Base-by-base conservation (phyloP, 2,888 invertebrate genomes). In the Aphodius granarius region DNA sequence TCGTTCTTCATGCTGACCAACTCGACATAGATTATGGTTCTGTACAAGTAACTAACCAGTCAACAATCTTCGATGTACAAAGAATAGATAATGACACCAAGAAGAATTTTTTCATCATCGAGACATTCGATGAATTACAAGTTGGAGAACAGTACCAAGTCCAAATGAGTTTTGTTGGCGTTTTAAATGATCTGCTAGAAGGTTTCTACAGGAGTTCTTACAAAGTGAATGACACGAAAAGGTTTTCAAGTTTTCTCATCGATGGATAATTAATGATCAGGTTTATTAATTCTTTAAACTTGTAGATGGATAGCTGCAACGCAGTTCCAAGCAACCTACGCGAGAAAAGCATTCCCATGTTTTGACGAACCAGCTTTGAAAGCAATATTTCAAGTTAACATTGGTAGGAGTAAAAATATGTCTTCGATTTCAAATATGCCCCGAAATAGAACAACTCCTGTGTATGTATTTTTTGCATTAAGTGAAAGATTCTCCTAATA, bases 131-230 rank as follows among this genome's bases (percentile, higher is more conserved):
- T 72, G 86, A 87, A 20, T 85, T 96, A 77, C 87, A 88, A 79
- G 88, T 86, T 15, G 92, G 92, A 15, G 87, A 88, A 68, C 89
- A 90, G 78, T 96, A 95, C 85, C 86, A 90, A 72, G 84, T 97
- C 78, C 88, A 90, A 79, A 91, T 96, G 77, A 90, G 90, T 71
- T 97, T 92, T 83, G 88, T 89, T 4, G 96, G 95, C 0, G 88
- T 91, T 76, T 88, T 96, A 72, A 93, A 93, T 82, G 94, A 95
- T 83, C 90, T 92, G 79, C 87, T 95, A 62, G 92, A 93, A 82
- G 96, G 95, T 66, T 95, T 96, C 86, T 96, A 95, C 84, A 90
- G 94, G 81, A 95, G 95, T 86, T 94, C 94, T 0, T 96, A 96
- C 85, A 89, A 89, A 80, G 90, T 91, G 78, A 90, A 90, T 78